These are phyloP conservation scores for Nineta flava DNA, from an alignment of 2,888 invertebrate genomes.

Conservation along the genomic window DNA sequence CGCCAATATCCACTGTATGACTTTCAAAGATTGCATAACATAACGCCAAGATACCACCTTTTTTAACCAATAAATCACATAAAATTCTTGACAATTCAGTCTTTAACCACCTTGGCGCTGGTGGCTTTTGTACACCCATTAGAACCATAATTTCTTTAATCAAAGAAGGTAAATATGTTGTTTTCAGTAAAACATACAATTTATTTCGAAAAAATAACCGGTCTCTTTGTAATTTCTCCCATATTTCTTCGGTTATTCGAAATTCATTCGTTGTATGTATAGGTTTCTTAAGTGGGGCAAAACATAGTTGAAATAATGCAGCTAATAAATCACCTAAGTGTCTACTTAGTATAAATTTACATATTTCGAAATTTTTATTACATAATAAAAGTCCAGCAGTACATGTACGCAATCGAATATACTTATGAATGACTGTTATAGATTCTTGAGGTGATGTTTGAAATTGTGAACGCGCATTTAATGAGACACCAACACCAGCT, in stretches of 20 bases:
- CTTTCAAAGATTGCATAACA: constrained; percentile 46
- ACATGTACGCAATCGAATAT: constrained; percentile 33
- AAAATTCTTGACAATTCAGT: constrained; percentile 41
- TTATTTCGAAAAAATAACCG: constrained; percentile 32
- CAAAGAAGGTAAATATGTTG: constrained; percentile 41
- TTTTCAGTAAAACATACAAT: constrained; percentile 34
- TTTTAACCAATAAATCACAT: constrained; percentile 36
- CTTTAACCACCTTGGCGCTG: constrained; percentile 44
- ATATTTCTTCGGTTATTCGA: constrained; percentile 39
- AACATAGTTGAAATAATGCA: constrained; percentile 49
- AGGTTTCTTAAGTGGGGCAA: constrained; percentile 48
- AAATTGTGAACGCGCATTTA: constrained; percentile 29
- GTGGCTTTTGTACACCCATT: constrained; percentile 33
- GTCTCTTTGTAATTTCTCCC: constrained; percentile 32
- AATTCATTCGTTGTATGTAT: constrained; percentile 19
- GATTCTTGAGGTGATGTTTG: constrained; percentile 23
- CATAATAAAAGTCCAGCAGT: constrained; percentile 33
- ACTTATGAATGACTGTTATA: constrained; percentile 30
- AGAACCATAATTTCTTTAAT: constrained; percentile 56
- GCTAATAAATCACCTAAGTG: constrained; percentile 45
- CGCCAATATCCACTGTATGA: constrained; percentile 35
- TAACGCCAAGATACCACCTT: constrained; percentile 47
- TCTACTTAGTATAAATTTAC: constrained; percentile 36
- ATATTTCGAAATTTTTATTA: constrained; percentile 33
- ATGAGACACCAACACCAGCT: constrained; percentile 43